Percentiles rank a stretch among this genome's conserved stretches.
Evolutionary conservation across 2,113 vertebrate species (phyloP).

Genomic region (Chamaea fasciata): DNA sequence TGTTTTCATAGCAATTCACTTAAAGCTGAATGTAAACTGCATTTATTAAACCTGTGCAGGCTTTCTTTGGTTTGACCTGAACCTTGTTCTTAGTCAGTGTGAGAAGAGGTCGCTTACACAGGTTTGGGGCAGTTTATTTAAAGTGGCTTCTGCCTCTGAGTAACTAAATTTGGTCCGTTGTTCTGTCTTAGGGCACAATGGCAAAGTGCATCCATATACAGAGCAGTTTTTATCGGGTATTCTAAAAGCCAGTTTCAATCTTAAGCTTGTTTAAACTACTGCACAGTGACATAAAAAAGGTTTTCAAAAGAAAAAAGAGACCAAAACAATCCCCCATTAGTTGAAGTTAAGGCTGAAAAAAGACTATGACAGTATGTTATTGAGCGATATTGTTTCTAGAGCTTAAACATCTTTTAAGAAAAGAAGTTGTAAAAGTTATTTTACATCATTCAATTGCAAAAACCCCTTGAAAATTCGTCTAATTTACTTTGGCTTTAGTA

Average conservation of each 20-base stretch:
- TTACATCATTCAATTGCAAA: constrained; percentile 9
- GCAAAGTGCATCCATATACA: not conserved
- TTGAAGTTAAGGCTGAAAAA: constrained; percentile 14
- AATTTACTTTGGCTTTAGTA: not conserved
- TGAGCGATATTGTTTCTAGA: not conserved
- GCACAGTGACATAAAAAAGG: not conserved
- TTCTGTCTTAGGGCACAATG: not conserved
- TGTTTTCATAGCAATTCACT: not conserved
- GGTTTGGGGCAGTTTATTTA: not conserved
- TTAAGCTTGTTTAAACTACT: constrained; percentile 38
- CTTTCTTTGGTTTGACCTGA: not conserved
- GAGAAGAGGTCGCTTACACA: not conserved
- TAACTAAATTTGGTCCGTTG: not conserved
- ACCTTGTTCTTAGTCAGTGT: not conserved
- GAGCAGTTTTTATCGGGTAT: not conserved
- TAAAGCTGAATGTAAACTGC: not conserved
- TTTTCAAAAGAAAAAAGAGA: not conserved
- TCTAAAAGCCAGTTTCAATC: constrained; percentile 24
- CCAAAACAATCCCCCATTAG: not conserved
- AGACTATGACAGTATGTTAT: not conserved
- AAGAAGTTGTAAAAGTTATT: constrained; percentile 19
- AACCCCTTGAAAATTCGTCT: not conserved
- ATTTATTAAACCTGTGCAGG: not conserved
- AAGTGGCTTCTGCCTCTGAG: not conserved
- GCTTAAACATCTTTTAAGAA: constrained; percentile 21